These are phyloP conservation scores for Maccullochella peelii DNA, from an alignment of 2,113 vertebrate genomes.

Conservation along the genomic window DNA sequence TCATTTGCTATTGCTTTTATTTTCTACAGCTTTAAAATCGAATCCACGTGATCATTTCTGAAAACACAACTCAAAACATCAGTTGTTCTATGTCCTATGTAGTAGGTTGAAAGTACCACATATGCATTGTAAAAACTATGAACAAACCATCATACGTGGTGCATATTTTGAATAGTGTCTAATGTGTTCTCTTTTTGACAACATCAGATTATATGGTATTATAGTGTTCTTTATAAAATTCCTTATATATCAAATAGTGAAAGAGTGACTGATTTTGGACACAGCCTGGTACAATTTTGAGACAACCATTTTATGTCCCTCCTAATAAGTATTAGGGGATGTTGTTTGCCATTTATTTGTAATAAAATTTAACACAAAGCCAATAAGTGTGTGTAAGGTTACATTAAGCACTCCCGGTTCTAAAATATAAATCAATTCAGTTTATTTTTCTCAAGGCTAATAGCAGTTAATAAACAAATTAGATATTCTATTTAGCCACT, in stretches of 20 bases:
- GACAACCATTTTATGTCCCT: neutral
- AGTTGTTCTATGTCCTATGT: neutral
- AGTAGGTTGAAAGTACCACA: neutral
- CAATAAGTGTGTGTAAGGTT: conserved; percentile 46
- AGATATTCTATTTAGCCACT: conserved; percentile 51
- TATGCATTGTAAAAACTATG: neutral
- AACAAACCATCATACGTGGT: conserved; percentile 1
- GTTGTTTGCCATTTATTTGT: conserved; percentile 46
- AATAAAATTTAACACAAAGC: conserved; percentile 53
- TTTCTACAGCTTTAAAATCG: neutral
- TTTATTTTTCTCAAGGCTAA: conserved; percentile 43
- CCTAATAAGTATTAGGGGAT: conserved; percentile 28
- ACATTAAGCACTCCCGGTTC: conserved; percentile 34
- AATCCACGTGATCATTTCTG: neutral
- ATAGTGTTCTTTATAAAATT: neutral
- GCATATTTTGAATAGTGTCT: neutral
- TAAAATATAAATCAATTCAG: conserved; percentile 57
- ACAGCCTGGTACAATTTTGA: conserved; percentile 1
- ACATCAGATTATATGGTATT: neutral
- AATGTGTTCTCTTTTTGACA: neutral
- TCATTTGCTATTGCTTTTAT: neutral
- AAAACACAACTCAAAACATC: neutral
- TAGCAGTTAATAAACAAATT: conserved; percentile 47
- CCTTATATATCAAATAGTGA: neutral
- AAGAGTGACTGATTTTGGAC: neutral